phyloP scores from a whole-genome alignment of 2,113 vertebrate species.

The Philantomba maxwellii region DNA sequence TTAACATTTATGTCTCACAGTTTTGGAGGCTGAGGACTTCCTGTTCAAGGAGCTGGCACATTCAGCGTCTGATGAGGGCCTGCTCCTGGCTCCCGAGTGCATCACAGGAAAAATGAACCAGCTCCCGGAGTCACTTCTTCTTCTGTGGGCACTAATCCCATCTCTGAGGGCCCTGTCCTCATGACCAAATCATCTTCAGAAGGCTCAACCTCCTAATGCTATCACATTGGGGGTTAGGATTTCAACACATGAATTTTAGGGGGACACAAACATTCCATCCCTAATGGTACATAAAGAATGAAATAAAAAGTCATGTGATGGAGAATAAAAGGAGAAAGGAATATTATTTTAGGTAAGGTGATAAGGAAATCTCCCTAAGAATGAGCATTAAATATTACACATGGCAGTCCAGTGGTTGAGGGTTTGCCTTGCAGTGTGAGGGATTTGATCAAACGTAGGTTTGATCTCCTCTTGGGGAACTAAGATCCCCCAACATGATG shows the following conservation, averaged over 20 bases:
- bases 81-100: rapidly evolving
- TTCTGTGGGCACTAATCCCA: neutral
- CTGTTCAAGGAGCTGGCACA: neutral
- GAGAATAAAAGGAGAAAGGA: neutral
- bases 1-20: neutral
- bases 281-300: neutral
- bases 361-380: neutral
- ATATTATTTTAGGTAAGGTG: neutral
- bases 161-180: neutral
- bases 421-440: neutral
- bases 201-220: neutral
- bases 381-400: neutral
- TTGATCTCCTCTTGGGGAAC: neutral
- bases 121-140: neutral
- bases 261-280: neutral
- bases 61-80: neutral
- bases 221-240: neutral
- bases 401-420: neutral
- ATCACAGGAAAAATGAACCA: neutral
- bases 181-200: neutral
- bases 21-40: neutral
- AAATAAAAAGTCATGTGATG: neutral
- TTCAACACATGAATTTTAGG: neutral
- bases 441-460: neutral
- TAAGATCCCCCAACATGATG: neutral